Conservation (phyloP, 1,140 invertebrate species). For the Aphidius gifuensis region DNA sequence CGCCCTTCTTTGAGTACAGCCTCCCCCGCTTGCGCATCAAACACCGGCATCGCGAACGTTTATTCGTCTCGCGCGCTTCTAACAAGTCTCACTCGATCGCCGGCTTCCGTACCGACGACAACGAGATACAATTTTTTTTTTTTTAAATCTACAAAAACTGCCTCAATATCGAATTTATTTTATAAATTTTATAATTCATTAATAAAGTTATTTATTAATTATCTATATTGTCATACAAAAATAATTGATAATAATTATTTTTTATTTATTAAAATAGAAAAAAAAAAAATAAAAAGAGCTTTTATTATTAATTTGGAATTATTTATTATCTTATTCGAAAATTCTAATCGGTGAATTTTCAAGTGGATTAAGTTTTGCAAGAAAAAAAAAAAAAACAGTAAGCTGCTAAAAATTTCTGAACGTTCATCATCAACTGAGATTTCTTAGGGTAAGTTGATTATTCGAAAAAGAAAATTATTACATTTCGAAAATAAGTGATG, state of each 20-base stretch:
- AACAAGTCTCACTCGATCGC: conserved; percentile 22
- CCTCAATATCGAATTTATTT: background rate
- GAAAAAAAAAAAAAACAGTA: background rate
- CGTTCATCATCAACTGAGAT: too few relatives aligned
- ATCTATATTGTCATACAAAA: too few relatives aligned
- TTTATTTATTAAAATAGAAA: background rate
- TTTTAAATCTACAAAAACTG: background rate
- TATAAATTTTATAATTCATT: background rate
- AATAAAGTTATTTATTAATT: background rate
- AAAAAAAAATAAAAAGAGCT: conserved; percentile 1
- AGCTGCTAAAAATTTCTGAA: background rate
- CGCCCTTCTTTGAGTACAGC: conserved; percentile 14
- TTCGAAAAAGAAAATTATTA: background rate
- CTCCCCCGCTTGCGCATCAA: conserved; percentile 19
- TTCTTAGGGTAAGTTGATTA: conserved; percentile 9
- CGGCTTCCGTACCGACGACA: conserved; percentile 22
- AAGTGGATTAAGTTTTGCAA: background rate
- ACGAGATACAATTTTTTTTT: background rate
- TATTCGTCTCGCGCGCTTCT: conserved; percentile 21
- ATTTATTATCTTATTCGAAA: background rate
- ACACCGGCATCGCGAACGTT: conserved; percentile 13
- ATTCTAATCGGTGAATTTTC: background rate
- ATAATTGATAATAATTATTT: background rate
- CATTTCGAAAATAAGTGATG: too few relatives aligned
- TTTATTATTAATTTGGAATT: conserved; percentile 1